phyloP scores from a whole-genome alignment of 2,113 vertebrate genomes.

The Nycticorax nycticorax region DNA sequence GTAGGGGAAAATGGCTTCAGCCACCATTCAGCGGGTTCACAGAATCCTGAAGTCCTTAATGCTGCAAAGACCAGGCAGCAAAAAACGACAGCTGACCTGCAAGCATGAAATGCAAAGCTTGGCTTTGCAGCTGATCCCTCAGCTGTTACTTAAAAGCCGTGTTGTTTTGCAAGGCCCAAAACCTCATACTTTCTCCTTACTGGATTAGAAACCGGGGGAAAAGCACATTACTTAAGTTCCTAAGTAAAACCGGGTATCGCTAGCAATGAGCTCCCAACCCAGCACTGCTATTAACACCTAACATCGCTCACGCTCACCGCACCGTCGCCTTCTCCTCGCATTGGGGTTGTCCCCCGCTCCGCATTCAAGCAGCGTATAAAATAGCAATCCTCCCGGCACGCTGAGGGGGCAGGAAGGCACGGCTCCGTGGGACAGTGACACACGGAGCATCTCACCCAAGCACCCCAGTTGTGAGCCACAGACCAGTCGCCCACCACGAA shows the following conservation, averaged over 20 bases:
- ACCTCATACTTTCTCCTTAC: constrained; percentile 15
- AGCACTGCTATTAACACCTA: neutral
- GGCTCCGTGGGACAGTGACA: neutral
- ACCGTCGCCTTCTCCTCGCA: neutral
- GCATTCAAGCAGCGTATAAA: neutral
- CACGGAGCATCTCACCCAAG: neutral
- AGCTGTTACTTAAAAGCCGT: constrained; percentile 12
- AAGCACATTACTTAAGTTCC: constrained; percentile 21
- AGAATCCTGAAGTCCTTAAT: neutral
- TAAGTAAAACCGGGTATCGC: neutral
- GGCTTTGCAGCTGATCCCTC: constrained; percentile 30
- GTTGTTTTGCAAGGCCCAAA: constrained; percentile 33
- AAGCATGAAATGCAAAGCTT: constrained; percentile 47
- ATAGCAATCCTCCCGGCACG: neutral
- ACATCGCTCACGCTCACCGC: rapidly evolving
- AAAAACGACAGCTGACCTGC: neutral
- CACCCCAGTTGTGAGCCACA: neutral
- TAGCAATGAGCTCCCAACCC: neutral
- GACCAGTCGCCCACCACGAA: neutral
- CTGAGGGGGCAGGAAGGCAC: neutral
- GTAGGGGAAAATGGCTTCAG: neutral
- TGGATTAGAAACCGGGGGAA: neutral
- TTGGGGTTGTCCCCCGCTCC: neutral
- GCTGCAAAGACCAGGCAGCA: neutral
- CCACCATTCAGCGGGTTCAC: neutral